Base-by-base conservation (phyloP, 30 jellyfish, hydroid and myxozoan species). In the Turritopsis rubra region DNA sequence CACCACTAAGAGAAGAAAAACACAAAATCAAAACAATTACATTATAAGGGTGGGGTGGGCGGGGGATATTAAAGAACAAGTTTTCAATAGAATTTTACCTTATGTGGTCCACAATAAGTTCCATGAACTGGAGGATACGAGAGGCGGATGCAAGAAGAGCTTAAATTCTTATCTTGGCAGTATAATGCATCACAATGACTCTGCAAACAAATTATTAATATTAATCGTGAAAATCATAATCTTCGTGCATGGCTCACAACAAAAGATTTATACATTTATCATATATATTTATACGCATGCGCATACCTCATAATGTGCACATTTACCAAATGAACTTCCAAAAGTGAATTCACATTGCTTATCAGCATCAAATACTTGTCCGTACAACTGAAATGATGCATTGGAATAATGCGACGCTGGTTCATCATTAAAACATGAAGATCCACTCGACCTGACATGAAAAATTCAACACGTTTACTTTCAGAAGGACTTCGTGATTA, bases 111-210 rank as follows among this genome's bases (percentile, higher is more conserved):
- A 52, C 99, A 93, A 66, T 52, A 66, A 13, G 99, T 93, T 28
- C 99, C 99, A 27, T 93, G 99, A 26, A 88, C 99, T 13, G 96
- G 87, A 1, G 99, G 99, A 66, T 85, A 82, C 13, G 87, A 16
- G 8, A 93, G 78, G n/a, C 60, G 87, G 66, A 23, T 52, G 79
- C 97, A 91, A 16, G 21, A 53, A 16, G 21, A 53, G 18, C 21
- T 1, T 52, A 88, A 68, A 21, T 79, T 84, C 22, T 82, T 81
- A 52, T 78, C 70, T 81, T 65, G 72, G 79, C 97, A 91, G 80
- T 21, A 73, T 28, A 91, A 70, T 24, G 54, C 66, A 18, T 74
- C 76, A 71, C 97, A 91, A 8, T 52, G 29, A 83, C 75, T 77
- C 97, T 90, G 81, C 24, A 72, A 73, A 87, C 26, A 20, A 30